Conservation (phyloP, 2,888 invertebrate species). For the Pherbina coryleti region DNA sequence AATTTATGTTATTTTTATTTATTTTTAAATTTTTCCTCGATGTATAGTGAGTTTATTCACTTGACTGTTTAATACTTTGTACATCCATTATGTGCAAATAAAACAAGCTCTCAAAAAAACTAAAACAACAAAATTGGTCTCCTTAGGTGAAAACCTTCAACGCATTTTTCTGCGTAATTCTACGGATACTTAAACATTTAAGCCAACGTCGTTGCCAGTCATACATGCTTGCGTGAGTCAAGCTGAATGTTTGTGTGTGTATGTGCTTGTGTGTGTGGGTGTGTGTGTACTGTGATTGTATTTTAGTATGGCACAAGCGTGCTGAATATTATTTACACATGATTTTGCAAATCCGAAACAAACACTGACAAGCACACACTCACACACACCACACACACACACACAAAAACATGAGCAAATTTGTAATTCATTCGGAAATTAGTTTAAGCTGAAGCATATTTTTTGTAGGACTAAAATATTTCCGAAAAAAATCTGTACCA, state of each 20-base stretch:
- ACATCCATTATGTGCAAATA: too few species aligned
- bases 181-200: not conserved
- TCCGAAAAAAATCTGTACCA: not conserved
- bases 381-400: not conserved
- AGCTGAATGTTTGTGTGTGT: too few species aligned
- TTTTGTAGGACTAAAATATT: not conserved
- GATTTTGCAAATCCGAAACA: slow-evolving; percentile 61
- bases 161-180: not conserved
- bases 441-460: slow-evolving; percentile 10
- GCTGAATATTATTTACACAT: slow-evolving; percentile 61
- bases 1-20: too few species aligned
- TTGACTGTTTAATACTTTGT: too few species aligned
- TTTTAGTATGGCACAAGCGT: not conserved
- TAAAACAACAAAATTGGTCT: not conserved
- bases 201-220: not conserved
- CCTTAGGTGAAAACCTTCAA: not conserved
- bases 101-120: too few species aligned
- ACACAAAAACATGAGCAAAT: not conserved
- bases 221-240: not conserved
- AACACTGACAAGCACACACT: not conserved
- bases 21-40: too few species aligned
- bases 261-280: too few species aligned
- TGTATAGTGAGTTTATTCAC: too few species aligned
- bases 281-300: not conserved
- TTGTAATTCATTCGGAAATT: slow-evolving; percentile 16